Percentiles rank a stretch among this genome's conserved stretches.
These are phyloP conservation scores for Epinephelus malabaricus DNA, from an alignment of 2,797 vertebrate genomes.

Conservation along the genomic window DNA sequence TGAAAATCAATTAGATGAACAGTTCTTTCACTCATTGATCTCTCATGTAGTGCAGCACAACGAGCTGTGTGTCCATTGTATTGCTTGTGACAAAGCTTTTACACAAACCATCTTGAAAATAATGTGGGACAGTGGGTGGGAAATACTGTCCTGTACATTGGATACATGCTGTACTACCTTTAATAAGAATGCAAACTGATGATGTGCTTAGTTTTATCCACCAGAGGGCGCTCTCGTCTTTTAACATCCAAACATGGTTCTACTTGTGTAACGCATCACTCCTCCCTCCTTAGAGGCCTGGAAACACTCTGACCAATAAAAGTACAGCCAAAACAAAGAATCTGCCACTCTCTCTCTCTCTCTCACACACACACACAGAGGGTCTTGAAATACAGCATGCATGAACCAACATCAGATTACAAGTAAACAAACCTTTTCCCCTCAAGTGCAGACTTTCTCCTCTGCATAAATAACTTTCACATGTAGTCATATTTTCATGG, in stretches of 20 bases:
- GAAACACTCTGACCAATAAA: constrained; percentile 11
- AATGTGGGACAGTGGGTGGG: background rate
- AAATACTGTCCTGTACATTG: background rate
- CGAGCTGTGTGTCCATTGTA: background rate
- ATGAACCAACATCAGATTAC: background rate
- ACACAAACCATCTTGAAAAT: background rate
- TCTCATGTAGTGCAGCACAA: background rate
- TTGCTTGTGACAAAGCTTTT: background rate
- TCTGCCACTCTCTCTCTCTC: no score
- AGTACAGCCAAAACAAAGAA: background rate
- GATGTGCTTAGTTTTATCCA: constrained; percentile 38
- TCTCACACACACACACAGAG: background rate
- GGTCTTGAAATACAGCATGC: background rate
- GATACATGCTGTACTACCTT: no score
- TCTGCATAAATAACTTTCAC: constrained; percentile 39
- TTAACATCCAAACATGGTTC: background rate
- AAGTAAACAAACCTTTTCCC: background rate
- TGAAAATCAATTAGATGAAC: no score
- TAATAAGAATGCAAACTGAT: no score
- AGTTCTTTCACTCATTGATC: background rate
- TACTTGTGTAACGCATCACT: background rate
- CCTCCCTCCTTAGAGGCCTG: background rate
- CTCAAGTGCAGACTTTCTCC: background rate
- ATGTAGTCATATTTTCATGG: constrained; percentile 48
- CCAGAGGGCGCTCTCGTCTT: constrained; percentile 45